Base-by-base conservation (phyloP, 2,113 vertebrate genomes). In the Fregata magnificens region DNA sequence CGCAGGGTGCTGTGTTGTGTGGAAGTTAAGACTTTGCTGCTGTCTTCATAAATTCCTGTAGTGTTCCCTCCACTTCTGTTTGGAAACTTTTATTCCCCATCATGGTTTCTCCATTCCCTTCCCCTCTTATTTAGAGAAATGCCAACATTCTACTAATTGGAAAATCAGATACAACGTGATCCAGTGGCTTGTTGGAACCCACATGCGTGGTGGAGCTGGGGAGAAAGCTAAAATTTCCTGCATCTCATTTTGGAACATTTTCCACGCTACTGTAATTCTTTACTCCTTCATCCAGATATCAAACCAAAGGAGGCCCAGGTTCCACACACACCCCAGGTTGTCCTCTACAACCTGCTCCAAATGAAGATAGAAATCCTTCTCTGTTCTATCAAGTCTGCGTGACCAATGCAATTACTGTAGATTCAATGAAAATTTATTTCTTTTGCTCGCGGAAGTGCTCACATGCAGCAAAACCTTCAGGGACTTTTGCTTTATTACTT, bases 1-100 rank as follows among this genome's bases (percentile, higher is more conserved):
- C 3, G 6, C 7, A 2, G 29, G 77, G 15, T 47, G 34, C 56
- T 20, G 29, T 10, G 13, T 14, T 0, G 0, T 10, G 50, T 49
- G 67, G 56, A 79, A 69, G 70, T 4, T 63, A 28, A 69, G 52
- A 49, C 36, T 77, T 77, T 66, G 52, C 58, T 86, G 50, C 49
- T 5, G 0, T 49, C 58, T 77, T 80, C 49, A 12, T 40, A 13
- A 91, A 91, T 47, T 59, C 78, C 74, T 89, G 77, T 5, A 9
- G 44, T 15, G 24, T 36, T 79, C 73, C 56, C 76, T 62, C 32
- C 6, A 6, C 44, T 78, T 94, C 44, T 80, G 19, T 88, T 55
- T 10, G 3, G 55, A 47, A 88, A 86, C 50, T 92, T 78, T n/a
- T 17, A 36, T 65, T 82, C n/a, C 50, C 22, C 31, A 11, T 47